Evolutionary conservation across 2,888 invertebrate species (phyloP).

Genomic region (Melinopterus prodromus): DNA sequence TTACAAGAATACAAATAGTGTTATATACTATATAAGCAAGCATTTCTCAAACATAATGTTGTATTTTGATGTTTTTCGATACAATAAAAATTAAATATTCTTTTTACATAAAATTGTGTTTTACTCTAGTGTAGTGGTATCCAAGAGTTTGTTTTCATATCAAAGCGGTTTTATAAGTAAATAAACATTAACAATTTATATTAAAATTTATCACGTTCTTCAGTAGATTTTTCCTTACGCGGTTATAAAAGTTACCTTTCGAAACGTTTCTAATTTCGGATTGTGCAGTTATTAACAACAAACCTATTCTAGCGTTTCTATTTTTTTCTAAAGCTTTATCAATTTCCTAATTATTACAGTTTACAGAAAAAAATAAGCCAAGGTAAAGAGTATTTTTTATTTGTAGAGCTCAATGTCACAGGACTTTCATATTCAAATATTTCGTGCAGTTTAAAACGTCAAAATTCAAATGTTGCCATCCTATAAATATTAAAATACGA

Average conservation of each 20-base stretch:
- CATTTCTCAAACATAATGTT: neutral
- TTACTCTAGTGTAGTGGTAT: neutral
- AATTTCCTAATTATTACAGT: neutral
- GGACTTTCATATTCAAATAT: neutral
- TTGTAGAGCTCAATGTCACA: neutral
- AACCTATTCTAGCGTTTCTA: too few species aligned
- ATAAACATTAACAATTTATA: too few species aligned
- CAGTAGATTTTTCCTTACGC: too few species aligned
- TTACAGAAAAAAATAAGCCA: neutral
- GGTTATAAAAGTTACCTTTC: too few species aligned
- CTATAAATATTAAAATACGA: neutral
- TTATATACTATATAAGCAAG: neutral
- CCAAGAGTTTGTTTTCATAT: too few species aligned
- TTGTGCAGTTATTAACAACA: too few species aligned
- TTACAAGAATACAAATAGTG: neutral
- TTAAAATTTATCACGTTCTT: too few species aligned
- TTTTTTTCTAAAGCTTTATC: too few species aligned
- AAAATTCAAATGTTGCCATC: neutral
- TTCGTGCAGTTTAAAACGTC: neutral
- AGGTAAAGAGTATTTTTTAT: neutral
- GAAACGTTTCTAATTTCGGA: too few species aligned
- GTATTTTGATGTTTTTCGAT: neutral
- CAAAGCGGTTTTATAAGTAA: too few species aligned
- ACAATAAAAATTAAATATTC: neutral
- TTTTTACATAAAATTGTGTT: neutral